Evolutionary conservation across 2,113 vertebrate genomes (phyloP), one percentile per base, ranked within the genome.

Genomic region (Tetrax tetrax): DNA sequence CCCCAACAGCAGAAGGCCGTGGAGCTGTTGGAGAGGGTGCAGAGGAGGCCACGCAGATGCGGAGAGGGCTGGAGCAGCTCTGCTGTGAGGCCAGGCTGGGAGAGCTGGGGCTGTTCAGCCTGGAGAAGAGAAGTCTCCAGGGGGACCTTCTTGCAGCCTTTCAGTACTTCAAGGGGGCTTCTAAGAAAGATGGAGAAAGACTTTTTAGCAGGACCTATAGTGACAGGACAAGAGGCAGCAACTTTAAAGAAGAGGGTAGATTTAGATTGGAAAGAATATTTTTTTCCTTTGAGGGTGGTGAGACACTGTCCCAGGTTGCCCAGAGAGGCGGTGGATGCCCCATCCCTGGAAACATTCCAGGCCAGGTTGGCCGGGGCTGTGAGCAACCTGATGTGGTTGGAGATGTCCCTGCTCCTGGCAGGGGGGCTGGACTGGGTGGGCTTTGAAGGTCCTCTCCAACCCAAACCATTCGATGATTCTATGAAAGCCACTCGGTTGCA

Each of bases 161-260:
- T 23, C 27, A 9, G 1, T 14, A 9, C 6, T 7, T 12, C 11
- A 31, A 37, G 21, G 5, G 63, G 33, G 6, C 25, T 17, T 4
- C 0, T 8, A 38, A 21, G 79, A 33, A 48, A 33, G 43, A 9
- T 6, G 20, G 20, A 2, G 20, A 35, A 0, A 28, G 14, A 33
- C 13, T 43, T 41, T 79, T 53, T 27, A 31, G 1, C 3, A 7
- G 10, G 23, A 8, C 13, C 33, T 68, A 14, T 31, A 15, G 53
- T 9, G 27, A 57, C 2, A 38, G n/a, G 35, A 23, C 8, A 50
- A 19, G 27, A 21, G 12, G 21, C 4, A 23, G 14, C 2, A 4
- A 6, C 15, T 68, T 64, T 24, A 57, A 41, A 41, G 41, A 43
- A 43, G 41, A 16, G 14, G 41, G 41, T 43, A 41, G 41, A 4